Evolutionary conservation across 2,113 vertebrate genomes (phyloP).

Genomic region (Candoia aspera): DNA sequence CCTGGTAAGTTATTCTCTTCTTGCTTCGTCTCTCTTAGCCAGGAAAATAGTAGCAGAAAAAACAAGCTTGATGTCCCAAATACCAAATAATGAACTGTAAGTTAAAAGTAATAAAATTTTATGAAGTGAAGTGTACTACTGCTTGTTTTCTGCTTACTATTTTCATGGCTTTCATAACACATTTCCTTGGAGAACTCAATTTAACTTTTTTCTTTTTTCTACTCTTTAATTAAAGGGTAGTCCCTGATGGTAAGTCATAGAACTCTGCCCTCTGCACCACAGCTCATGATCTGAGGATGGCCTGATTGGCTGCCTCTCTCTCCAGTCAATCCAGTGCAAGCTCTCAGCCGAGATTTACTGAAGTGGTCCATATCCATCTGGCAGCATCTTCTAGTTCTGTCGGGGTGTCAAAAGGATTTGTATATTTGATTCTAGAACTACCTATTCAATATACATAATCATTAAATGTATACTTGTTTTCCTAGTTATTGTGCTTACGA

Average conservation of each 20-base stretch:
- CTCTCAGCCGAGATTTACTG: conserved; percentile 98
- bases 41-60: conserved; percentile 87
- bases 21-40: conserved; percentile 63
- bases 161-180: conserved; percentile 83
- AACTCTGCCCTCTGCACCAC: conserved; percentile 99
- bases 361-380: conserved; percentile 96
- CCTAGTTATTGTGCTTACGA: conserved; percentile 64
- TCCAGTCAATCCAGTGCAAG: conserved; percentile 98
- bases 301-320: conserved; percentile 98
- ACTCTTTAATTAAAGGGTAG: conserved; percentile 99
- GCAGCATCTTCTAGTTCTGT: conserved; percentile 97
- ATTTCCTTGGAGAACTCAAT: conserved; percentile 86
- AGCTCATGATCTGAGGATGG: conserved; percentile 98
- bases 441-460: conserved; percentile 73
- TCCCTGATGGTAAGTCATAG: conserved; percentile 99
- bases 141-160: conserved; percentile 86
- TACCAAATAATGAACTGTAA: conserved; percentile 75
- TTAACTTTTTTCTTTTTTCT: conserved; percentile 99
- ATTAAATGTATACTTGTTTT: conserved; percentile 75
- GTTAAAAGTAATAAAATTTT: conserved; percentile 15
- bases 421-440: conserved; percentile 95
- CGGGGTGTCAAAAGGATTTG: conserved; percentile 97
- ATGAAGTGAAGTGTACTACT: conserved; percentile 27
- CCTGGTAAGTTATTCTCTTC: conserved; percentile 88
- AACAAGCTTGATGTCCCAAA: conserved; percentile 75